These are phyloP conservation scores for Euspilapteryx auroguttella DNA, from an alignment of 2,888 invertebrate species.

Conservation along the genomic window DNA sequence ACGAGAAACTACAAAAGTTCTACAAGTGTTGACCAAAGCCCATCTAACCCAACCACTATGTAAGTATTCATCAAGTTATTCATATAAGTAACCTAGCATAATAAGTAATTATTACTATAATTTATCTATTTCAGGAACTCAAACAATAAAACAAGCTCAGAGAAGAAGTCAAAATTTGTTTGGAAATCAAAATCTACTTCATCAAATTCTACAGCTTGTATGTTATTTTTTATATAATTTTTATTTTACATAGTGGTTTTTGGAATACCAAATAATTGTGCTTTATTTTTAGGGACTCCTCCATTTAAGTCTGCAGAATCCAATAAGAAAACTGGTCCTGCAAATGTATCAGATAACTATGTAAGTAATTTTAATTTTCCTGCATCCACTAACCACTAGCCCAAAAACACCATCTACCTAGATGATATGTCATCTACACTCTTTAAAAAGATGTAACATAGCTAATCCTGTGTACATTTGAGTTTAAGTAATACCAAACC, in stretches of 20 bases:
- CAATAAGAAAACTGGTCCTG: too few species aligned
- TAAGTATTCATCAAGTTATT: background rate
- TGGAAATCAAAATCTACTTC: constrained; percentile 2
- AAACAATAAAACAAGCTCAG: constrained; percentile 15
- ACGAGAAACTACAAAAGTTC: constrained; percentile 14
- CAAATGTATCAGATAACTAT: too few species aligned
- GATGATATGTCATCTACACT: too few species aligned
- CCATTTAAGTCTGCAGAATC: too few species aligned
- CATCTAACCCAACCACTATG: background rate
- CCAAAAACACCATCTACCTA: too few species aligned
- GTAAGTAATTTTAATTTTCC: too few species aligned
- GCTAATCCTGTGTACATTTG: too few species aligned
- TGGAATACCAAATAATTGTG: background rate
- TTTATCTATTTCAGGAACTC: constrained; percentile 14
- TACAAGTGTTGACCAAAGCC: constrained; percentile 5
- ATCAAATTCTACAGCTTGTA: background rate
- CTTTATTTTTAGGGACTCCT: constrained; percentile 24
- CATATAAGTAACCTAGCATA: background rate
- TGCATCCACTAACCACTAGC: too few species aligned
- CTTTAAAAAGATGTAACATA: too few species aligned
- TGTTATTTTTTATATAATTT: background rate
- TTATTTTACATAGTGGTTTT: constrained; percentile 9
- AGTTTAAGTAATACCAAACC: too few species aligned
- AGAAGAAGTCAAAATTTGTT: constrained; percentile 16
- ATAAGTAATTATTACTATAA: constrained; percentile 1